phyloP scores from a whole-genome alignment of 2,113 vertebrate species.

The Hypomesus transpacificus region DNA sequence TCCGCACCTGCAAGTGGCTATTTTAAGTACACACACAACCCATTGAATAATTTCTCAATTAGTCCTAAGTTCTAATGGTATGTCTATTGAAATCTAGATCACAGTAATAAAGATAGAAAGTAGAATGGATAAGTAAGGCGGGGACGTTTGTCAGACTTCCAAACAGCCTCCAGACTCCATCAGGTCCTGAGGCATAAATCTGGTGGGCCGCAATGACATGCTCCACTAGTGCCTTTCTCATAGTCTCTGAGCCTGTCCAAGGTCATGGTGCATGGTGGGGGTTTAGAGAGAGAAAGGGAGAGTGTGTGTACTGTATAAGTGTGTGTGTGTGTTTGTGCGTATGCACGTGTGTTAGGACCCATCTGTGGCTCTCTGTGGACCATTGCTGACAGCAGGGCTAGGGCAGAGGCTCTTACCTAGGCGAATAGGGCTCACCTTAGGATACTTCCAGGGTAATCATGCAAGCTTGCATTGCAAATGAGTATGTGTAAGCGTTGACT shows the following conservation, averaged over 20 bases:
- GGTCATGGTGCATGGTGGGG: background rate
- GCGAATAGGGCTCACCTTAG: constrained; percentile 2
- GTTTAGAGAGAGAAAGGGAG: constrained; percentile 1
- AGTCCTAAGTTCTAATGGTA: background rate
- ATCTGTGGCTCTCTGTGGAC: background rate
- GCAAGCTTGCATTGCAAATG: constrained; percentile 4
- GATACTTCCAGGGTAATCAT: background rate
- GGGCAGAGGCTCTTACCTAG: background rate
- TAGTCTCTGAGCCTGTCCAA: constrained; percentile 26
- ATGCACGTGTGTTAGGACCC: background rate
- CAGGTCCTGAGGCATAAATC: constrained; percentile 21
- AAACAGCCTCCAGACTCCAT: background rate
- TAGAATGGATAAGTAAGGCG: background rate
- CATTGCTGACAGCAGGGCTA: background rate
- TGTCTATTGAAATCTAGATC: background rate
- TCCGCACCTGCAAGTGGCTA: too few species aligned
- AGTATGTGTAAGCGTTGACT: background rate
- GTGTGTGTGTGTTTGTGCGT: background rate
- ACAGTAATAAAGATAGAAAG: background rate
- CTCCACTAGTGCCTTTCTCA: constrained; percentile 20
- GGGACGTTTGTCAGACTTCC: constrained; percentile 1
- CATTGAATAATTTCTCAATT: too few species aligned
- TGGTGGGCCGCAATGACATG: constrained; percentile 22
- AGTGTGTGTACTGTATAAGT: background rate
- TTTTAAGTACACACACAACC: too few species aligned